A percentile compares a stretch with the other conserved stretches of the same genome.
phyloP scores from a whole-genome alignment of 2,113 vertebrate species.

The Poeciliopsis prolifica region DNA sequence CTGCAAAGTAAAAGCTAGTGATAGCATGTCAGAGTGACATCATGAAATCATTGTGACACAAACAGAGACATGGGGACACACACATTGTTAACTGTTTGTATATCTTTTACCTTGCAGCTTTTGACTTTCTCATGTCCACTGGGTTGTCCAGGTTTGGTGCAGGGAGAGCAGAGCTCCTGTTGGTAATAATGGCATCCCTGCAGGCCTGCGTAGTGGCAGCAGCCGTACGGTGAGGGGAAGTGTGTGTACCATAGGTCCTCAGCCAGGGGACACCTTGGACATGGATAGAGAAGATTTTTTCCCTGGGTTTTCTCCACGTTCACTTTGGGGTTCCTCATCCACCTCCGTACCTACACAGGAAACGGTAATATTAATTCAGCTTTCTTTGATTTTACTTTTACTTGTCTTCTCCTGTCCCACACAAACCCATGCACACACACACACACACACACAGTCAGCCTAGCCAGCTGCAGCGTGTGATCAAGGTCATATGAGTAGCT shows the following conservation, averaged over 20 bases:
- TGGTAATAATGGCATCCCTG: constrained; percentile 74
- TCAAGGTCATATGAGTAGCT: constrained; percentile 29
- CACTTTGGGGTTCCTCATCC: constrained; percentile 93
- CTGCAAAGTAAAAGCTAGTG: neutral
- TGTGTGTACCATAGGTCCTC: constrained; percentile 83
- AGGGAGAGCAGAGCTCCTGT: constrained; percentile 77
- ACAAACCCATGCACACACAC: neutral
- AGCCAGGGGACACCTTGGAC: constrained; percentile 81
- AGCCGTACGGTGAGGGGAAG: constrained; percentile 82
- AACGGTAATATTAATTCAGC: neutral
- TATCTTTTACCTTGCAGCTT: constrained; percentile 84
- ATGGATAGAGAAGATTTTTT: constrained; percentile 82
- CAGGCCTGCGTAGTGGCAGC: constrained; percentile 79
- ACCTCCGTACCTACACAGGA: constrained; percentile 86
- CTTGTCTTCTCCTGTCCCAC: neutral
- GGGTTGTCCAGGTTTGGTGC: constrained; percentile 70
- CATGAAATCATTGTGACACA: neutral
- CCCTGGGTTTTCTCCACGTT: constrained; percentile 87
- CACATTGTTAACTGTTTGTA: neutral
- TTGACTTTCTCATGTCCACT: constrained; percentile 80
- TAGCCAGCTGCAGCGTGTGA: constrained; percentile 45
- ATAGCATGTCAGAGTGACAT: constrained; percentile 6
- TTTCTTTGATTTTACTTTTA: neutral
- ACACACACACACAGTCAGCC: constrained; percentile 7
- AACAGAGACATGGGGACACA: neutral